Conservation (phyloP, 2,113 vertebrate genomes). For the Uropsilus gracilis region DNA sequence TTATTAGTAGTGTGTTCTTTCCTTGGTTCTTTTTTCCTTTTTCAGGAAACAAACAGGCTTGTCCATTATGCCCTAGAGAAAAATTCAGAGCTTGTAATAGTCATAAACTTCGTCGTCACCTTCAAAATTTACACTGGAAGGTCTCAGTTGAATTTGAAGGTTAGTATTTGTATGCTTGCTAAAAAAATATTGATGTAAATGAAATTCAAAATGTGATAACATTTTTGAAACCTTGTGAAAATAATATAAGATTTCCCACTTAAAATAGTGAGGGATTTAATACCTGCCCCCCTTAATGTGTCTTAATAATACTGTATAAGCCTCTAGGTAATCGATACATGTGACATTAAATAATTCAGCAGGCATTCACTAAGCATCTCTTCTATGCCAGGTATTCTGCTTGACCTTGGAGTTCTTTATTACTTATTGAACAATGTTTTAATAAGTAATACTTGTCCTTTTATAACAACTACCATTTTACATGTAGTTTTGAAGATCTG, state of each 20-base stretch:
- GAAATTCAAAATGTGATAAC: not conserved
- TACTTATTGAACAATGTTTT: constrained; percentile 27
- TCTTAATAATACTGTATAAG: not conserved
- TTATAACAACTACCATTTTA: not conserved
- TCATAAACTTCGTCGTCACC: constrained; percentile 94
- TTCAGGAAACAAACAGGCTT: constrained; percentile 91
- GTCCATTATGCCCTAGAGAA: constrained; percentile 95
- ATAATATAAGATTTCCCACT: constrained; percentile 41
- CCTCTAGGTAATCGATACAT: not conserved
- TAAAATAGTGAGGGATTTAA: constrained; percentile 44
- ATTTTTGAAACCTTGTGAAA: constrained; percentile 9
- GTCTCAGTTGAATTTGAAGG: constrained; percentile 98
- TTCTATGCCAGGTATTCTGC: not conserved
- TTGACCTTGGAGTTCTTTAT: not conserved
- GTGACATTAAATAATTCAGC: not conserved
- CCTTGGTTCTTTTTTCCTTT: constrained; percentile 38
- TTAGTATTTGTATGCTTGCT: constrained; percentile 78
- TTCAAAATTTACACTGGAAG: constrained; percentile 99
- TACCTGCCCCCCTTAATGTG: not conserved
- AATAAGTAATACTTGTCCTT: constrained; percentile 14
- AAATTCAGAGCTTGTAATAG: constrained; percentile 94
- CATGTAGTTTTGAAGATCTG: constrained; percentile 22
- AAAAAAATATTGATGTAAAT: not conserved
- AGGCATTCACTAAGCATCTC: constrained; percentile 6
- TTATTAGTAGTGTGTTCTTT: constrained; percentile 15